phyloP scores from a whole-genome alignment of 2,797 vertebrate genomes.

The Pantherophis vulpinus region DNA sequence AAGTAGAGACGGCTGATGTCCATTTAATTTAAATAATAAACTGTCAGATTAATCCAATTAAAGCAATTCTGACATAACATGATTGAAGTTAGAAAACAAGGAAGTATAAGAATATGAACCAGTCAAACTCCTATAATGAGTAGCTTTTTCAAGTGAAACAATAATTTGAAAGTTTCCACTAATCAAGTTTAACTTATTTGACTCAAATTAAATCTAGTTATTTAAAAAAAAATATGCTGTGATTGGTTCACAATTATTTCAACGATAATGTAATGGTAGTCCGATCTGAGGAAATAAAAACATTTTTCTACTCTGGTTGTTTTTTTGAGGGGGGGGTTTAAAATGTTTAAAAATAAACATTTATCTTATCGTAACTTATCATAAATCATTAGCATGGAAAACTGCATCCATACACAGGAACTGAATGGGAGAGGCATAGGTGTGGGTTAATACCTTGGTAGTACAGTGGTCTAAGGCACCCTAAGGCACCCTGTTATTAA shows the following conservation, averaged over 20 bases:
- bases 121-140: not conserved
- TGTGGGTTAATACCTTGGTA: not conserved
- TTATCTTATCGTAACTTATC: not conserved
- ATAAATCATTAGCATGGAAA: not conserved
- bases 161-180: constrained; percentile 3
- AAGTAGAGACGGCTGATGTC: constrained; percentile 8
- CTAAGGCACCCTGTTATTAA: too few species aligned
- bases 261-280: not conserved
- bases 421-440: not conserved
- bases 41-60: constrained; percentile 7
- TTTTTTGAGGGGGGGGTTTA: not conserved
- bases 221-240: not conserved
- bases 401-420: not conserved
- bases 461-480: too few species aligned
- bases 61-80: constrained; percentile 6
- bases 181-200: not conserved
- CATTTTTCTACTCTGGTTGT: too few species aligned
- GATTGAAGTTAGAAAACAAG: constrained; percentile 7
- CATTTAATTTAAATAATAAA: constrained; percentile 31
- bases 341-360: not conserved
- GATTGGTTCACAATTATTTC: not conserved
- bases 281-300: not conserved
- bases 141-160: not conserved
- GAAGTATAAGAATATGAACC: not conserved
- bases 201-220: not conserved